Conservation (phyloP, 30 jellyfish, hydroid and myxozoan species). For the Hydractinia symbiolongicarpus region DNA sequence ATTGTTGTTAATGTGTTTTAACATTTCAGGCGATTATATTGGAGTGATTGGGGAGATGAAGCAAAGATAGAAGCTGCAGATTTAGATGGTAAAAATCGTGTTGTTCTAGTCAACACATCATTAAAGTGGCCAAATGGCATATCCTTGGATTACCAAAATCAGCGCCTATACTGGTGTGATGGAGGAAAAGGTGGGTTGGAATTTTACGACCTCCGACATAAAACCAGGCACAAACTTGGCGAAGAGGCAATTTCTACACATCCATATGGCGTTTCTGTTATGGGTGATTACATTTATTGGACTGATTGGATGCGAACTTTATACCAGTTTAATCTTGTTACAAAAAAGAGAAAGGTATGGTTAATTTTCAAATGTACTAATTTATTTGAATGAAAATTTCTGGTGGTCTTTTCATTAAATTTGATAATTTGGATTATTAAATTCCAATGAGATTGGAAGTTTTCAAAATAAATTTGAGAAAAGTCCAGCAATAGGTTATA, state of each 20-base stretch:
- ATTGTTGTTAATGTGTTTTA: constrained; percentile 10
- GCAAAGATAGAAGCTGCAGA: constrained; percentile 82
- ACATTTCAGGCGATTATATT: constrained; percentile 47
- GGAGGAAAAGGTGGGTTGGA: constrained; percentile 44
- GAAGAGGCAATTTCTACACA: constrained; percentile 50
- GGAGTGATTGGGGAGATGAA: constrained; percentile 73
- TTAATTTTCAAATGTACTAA: too few relatives aligned
- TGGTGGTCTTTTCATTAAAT: too few relatives aligned
- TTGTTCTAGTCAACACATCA: constrained; percentile 24
- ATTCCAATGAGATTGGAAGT: too few relatives aligned
- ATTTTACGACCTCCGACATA: constrained; percentile 36
- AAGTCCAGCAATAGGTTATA: too few relatives aligned
- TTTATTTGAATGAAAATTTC: too few relatives aligned
- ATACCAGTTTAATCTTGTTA: constrained; percentile 12
- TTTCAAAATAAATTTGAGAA: too few relatives aligned
- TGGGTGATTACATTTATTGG: constrained; percentile 70
- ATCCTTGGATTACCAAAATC: constrained; percentile 57
- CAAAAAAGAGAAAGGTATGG: constrained; percentile 14
- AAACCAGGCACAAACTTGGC: constrained; percentile 37
- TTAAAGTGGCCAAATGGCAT: constrained; percentile 79
- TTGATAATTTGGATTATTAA: too few relatives aligned
- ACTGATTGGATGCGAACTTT: constrained; percentile 81
- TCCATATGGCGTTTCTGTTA: constrained; percentile 68
- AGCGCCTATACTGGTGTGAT: constrained; percentile 78
- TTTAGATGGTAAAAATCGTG: constrained; percentile 81